Evolutionary conservation across 1,140 invertebrate species (phyloP).

Genomic region (Papilio glaucus): DNA sequence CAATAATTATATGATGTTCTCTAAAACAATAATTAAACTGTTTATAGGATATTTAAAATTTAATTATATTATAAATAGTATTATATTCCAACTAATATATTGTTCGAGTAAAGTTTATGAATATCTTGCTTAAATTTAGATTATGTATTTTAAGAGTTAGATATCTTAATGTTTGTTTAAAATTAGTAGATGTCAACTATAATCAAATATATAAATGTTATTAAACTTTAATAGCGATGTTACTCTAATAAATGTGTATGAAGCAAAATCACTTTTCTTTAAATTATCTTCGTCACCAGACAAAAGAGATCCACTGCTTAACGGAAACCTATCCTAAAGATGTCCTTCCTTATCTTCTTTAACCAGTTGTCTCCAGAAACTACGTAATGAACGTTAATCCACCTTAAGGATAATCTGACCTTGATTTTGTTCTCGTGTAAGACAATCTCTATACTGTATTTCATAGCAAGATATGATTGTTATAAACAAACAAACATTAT

Average conservation of each 20-base stretch:
- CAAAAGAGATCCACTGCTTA: neutral
- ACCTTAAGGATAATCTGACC: too few species aligned
- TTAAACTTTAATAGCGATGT: neutral
- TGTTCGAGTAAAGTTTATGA: neutral
- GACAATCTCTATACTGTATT: too few species aligned
- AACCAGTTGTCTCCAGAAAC: too few species aligned
- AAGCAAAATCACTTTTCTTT: conserved; percentile 9
- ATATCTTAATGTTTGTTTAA: neutral
- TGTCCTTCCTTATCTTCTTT: too few species aligned
- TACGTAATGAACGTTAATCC: too few species aligned
- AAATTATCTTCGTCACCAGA: neutral
- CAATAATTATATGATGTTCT: conserved; percentile 56
- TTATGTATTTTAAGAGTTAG: neutral
- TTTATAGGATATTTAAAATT: neutral
- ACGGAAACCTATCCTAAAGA: neutral
- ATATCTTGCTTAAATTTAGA: neutral
- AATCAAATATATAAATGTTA: neutral
- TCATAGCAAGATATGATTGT: too few species aligned
- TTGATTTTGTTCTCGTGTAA: too few species aligned
- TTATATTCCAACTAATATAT: neutral
- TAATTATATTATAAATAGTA: too few species aligned
- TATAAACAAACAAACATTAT: too few species aligned
- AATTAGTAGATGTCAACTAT: neutral
- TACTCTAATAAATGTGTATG: conserved; percentile 26
- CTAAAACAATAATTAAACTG: neutral